Conservation (phyloP, 2,888 invertebrate genomes). For the Drosophila koepferae region DNA sequence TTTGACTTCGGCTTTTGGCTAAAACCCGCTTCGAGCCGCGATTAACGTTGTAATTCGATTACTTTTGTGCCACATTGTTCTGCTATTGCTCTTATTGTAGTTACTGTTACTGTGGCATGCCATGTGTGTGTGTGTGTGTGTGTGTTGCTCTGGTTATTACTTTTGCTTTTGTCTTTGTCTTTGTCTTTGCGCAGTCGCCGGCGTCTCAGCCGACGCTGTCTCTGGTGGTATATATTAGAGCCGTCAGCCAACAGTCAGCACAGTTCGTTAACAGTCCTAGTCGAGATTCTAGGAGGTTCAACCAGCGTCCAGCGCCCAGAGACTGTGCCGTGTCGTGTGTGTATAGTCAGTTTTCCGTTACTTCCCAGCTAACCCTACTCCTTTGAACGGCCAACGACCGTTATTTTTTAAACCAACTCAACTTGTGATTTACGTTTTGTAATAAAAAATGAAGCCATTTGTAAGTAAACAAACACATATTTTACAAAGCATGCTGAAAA, state of each 20-base stretch:
- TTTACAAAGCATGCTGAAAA: constrained; percentile 9
- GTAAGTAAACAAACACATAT: constrained; percentile 78
- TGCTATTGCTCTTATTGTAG: constrained; percentile 66
- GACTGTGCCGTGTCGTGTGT: constrained; percentile 68
- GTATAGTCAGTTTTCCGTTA: constrained; percentile 65
- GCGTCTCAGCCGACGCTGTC: constrained; percentile 57
- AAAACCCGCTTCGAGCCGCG: constrained; percentile 75
- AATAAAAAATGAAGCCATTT: constrained; percentile 83
- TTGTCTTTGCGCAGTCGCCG: constrained; percentile 54
- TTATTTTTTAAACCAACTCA: constrained; percentile 52
- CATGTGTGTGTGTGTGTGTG: constrained; percentile 22
- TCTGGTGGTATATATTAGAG: constrained; percentile 84
- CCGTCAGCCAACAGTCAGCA: constrained; percentile 82
- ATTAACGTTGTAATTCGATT: constrained; percentile 79
- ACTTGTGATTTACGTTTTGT: constrained; percentile 67
- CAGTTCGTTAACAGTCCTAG: constrained; percentile 86
- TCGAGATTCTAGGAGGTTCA: constrained; percentile 86
- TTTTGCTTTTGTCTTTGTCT: constrained; percentile 49
- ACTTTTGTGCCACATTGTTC: constrained; percentile 76
- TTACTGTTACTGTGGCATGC: constrained; percentile 43
- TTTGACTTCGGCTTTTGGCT: constrained; percentile 60
- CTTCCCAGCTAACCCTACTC: constrained; percentile 40
- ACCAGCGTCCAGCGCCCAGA: constrained; percentile 75
- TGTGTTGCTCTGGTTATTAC: constrained; percentile 53
- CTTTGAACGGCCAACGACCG: constrained; percentile 30